Percentiles rank a stretch among this genome's conserved stretches.
These are phyloP conservation scores for Tapera naevia DNA, from an alignment of 2,797 vertebrate species.

Conservation along the genomic window DNA sequence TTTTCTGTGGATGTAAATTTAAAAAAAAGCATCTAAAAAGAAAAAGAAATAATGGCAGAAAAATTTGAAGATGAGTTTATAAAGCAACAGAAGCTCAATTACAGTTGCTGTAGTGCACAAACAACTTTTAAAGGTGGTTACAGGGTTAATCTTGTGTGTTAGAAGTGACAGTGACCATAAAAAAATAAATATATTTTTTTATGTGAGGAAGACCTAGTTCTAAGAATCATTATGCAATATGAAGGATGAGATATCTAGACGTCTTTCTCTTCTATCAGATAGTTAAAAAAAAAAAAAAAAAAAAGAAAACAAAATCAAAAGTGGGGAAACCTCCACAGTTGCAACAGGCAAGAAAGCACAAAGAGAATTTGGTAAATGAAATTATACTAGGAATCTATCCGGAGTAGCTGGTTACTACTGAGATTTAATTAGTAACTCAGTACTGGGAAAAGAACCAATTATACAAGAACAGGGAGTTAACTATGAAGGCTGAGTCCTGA, in stretches of 20 bases:
- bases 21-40: not conserved
- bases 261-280: not conserved
- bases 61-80: not conserved
- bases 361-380: slow-evolving; percentile 2
- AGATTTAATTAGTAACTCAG: slow-evolving; percentile 25
- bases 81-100: not conserved
- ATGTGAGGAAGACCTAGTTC: not conserved
- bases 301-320: not conserved
- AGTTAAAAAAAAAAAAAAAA: not conserved
- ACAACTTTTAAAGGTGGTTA: not conserved
- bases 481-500: not conserved
- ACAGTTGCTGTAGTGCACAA: not conserved
- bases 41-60: not conserved
- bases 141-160: not conserved
- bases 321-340: not conserved
- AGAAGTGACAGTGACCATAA: not conserved
- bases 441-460: not conserved
- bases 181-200: not conserved
- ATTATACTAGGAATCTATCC: not conserved
- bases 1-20: not conserved
- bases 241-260: not conserved
- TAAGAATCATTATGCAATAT: not conserved
- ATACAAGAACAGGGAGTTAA: not conserved
- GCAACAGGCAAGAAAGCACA: not conserved
- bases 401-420: not conserved